These are phyloP conservation scores for Drosophila emarginata DNA, from an alignment of 2,888 invertebrate genomes.

Conservation along the genomic window DNA sequence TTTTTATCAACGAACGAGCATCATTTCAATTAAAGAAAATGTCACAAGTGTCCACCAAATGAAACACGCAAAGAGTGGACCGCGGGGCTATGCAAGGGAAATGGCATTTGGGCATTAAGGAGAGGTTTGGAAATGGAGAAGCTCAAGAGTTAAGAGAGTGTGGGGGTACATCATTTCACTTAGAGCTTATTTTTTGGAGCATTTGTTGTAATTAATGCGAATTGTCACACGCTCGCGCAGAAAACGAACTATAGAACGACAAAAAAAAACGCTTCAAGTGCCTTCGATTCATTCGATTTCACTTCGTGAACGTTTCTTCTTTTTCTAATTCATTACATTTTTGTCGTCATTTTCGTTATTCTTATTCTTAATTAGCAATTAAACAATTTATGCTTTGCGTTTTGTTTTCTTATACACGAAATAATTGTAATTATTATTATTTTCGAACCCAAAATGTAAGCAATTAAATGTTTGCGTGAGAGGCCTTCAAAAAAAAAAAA, in stretches of 20 bases:
- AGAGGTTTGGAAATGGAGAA: slow-evolving; percentile 22
- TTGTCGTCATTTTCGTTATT: slow-evolving; percentile 36
- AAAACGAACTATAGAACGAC: slow-evolving; percentile 32
- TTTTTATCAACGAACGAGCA: slow-evolving; percentile 78
- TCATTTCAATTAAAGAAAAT: slow-evolving; percentile 79
- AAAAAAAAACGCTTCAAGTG: slow-evolving; percentile 44
- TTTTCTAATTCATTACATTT: slow-evolving; percentile 67
- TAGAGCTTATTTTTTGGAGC: slow-evolving; percentile 69
- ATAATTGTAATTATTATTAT: slow-evolving; percentile 26
- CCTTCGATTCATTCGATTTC: slow-evolving; percentile 58
- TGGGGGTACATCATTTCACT: slow-evolving; percentile 18
- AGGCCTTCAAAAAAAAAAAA: slow-evolving; percentile 1
- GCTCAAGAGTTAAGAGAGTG: slow-evolving; percentile 33
- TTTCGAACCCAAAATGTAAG: slow-evolving; percentile 44
- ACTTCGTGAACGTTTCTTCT: slow-evolving; percentile 12
- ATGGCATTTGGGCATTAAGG: background rate
- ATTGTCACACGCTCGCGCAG: slow-evolving; percentile 72
- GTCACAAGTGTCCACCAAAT: slow-evolving; percentile 72
- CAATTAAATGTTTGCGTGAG: slow-evolving; percentile 73
- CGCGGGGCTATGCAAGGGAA: background rate
- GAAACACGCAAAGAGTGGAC: slow-evolving; percentile 38
- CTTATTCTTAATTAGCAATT: slow-evolving; percentile 76
- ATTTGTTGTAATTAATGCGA: slow-evolving; percentile 76
- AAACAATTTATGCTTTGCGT: slow-evolving; percentile 77
- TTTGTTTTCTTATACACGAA: slow-evolving; percentile 36